Evolutionary conservation across 2,888 invertebrate species (phyloP).

Genomic region (Apamea anceps): DNA sequence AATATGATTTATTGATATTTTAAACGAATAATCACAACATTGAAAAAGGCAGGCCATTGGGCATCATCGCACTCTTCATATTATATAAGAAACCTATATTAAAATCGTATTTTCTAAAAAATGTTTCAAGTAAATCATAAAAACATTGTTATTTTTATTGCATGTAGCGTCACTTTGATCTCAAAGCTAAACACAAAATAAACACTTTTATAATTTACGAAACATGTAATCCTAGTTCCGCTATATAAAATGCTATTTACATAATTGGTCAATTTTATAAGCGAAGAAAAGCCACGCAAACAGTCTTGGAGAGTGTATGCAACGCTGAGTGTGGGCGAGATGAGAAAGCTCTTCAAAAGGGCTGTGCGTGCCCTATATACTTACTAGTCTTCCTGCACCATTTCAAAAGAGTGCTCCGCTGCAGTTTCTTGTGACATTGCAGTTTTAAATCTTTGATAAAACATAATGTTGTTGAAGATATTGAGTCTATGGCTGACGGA

Average conservation of each 20-base stretch:
- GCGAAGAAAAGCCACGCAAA: conserved; percentile 26
- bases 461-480: neutral
- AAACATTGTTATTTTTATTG: too few species aligned
- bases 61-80: too few species aligned
- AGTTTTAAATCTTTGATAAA: neutral
- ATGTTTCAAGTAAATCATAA: too few species aligned
- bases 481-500: neutral
- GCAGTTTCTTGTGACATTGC: neutral
- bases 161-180: too few species aligned
- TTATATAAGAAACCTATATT: too few species aligned
- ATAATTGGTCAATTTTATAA: conserved; percentile 36
- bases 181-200: conserved; percentile 12
- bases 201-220: conserved; percentile 8
- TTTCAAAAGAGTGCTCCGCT: conserved; percentile 14
- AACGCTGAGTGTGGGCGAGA: conserved; percentile 22
- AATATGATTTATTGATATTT: neutral
- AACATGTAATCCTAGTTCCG: neutral
- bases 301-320: conserved; percentile 20
- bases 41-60: too few species aligned
- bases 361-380: conserved; percentile 30
- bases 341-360: conserved; percentile 56
- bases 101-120: too few species aligned
- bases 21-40: neutral
- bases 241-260: conserved; percentile 30
- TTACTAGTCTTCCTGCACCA: neutral